Base-by-base conservation (phyloP, 2,888 invertebrate species). In the Meteorus colon region DNA sequence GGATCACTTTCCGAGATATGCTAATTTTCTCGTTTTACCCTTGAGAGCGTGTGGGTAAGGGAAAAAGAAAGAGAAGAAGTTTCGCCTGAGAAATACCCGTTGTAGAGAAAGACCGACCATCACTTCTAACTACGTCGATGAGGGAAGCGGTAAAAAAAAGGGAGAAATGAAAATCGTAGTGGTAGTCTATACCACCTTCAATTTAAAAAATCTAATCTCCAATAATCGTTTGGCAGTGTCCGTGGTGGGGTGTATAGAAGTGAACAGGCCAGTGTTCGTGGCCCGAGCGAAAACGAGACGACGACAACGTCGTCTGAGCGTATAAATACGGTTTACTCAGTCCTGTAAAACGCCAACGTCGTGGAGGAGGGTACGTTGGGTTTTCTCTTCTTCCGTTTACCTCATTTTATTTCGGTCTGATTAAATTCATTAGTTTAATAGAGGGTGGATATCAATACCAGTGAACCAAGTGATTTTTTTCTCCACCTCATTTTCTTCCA, bases 351-450 rank as follows among this genome's bases (percentile, higher is more conserved):
- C 8, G 76, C 80, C 79, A 81, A 79, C 78, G 80, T 75, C 74
- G 66, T 71, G 48, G 66, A 67, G 72, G 67, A 69, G 69, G 72
- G 51, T 70, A 69, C 76, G 60, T 66, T 60, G 14, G n/a, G 34
- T 62, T 67, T 31, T 55, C 65, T 72, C 71, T 24, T 65, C 45
- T 34, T 65, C 75, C 75, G 76, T 79, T 83, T 81, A 82, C 82
- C 85, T 86, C 85, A 85, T 86, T 86, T 86, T 86, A 86, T 85
- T 87, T 86, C 86, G 83, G 84, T 85, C 85, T 87, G 88, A 89
- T 88, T 89, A 89, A 89, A 89, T 89, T 89, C 89, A 89, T 89
- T 89, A 89, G 87, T 86, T 87, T 89, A 88, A 89, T 87, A 86
- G 86, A 83, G 79, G 82, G 29, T 59, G 41, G 85, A 82, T 87